Evolutionary conservation across 2,888 invertebrate genomes (phyloP).

Genomic region (Tenthredo livida): DNA sequence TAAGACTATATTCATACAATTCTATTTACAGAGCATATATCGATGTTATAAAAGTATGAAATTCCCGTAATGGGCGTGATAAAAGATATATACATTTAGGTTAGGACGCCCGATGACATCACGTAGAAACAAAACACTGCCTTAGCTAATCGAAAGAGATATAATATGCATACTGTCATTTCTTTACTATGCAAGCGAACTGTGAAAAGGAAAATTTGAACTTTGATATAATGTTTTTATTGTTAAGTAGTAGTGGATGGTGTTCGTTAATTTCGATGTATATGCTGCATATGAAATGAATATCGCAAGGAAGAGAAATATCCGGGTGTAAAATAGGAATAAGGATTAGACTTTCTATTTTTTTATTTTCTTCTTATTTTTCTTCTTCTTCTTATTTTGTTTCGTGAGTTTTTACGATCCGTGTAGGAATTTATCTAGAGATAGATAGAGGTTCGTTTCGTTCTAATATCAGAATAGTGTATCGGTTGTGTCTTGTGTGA

Average conservation of each 20-base stretch:
- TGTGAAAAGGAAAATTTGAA: not conserved
- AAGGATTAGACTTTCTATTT: not conserved
- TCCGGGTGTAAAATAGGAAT: not conserved
- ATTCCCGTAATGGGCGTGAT: conserved; percentile 75
- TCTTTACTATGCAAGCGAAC: not conserved
- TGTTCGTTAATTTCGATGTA: not conserved
- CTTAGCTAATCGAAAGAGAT: not conserved
- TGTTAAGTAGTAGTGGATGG: not conserved
- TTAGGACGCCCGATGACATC: conserved; percentile 48
- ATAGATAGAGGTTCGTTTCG: not conserved
- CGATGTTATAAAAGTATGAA: conserved; percentile 55
- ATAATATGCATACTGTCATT: not conserved
- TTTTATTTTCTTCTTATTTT: not conserved
- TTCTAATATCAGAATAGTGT: not conserved
- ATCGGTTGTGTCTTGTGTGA: conserved; percentile 1
- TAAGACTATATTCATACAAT: not conserved
- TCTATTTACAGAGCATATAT: not conserved
- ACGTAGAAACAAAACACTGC: conserved; percentile 45
- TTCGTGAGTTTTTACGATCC: not conserved
- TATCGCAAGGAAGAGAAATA: not conserved
- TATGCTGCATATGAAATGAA: not conserved
- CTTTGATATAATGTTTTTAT: not conserved
- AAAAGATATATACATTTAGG: conserved; percentile 6
- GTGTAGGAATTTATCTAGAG: not conserved
- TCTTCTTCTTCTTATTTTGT: not conserved